Base-by-base conservation (phyloP, 2,888 invertebrate genomes). In the Eretmocerus hayati region DNA sequence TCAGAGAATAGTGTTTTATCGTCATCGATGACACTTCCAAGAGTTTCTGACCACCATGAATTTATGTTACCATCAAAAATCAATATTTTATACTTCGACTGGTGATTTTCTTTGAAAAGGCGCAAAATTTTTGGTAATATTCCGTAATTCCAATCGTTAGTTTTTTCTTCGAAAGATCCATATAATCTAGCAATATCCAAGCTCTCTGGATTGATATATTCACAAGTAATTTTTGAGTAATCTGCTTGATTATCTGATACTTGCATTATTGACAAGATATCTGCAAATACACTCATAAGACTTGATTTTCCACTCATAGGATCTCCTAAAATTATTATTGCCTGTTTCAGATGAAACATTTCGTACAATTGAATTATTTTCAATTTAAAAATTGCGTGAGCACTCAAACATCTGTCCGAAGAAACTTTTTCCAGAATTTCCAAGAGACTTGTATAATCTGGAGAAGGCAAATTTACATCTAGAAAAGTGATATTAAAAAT, bases 61-160 rank as follows among this genome's bases (percentile, higher is more conserved):
- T 77, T 77, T 18, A 81, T 75, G 3, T 80, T 76, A 2, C 82
- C 81, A 60, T 83, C 81, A 62, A 83, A 78, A 46, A 82, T 69
- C 5, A 83, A 67, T 81, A 81, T 82, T 42, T 78, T 78, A 42
- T 76, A 66, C 3, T 69, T 66, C 1, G 70, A 68, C 36, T 69
- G 63, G 45, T 71, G 71, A 0, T 73, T 67, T 13, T 69, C 71
- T 2, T 75, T 71, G 66, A 72, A 64, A 60, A 72, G 62, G 66
- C 78, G 58, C 65, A 73, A 71, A 65, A 72, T 65, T 11, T 64
- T 62, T 0, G 75, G 65, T 32, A 72, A 66, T 20, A 80, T 72
- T 22, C 77, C 77, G 53, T 77, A 76, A 1, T 63, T 67, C 76
- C 77, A 77, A 63, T 77, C 76, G 56, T 74, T 75, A 2, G 76